Conservation (phyloP, 2,797 vertebrate species). For the Forpus xanthops region DNA sequence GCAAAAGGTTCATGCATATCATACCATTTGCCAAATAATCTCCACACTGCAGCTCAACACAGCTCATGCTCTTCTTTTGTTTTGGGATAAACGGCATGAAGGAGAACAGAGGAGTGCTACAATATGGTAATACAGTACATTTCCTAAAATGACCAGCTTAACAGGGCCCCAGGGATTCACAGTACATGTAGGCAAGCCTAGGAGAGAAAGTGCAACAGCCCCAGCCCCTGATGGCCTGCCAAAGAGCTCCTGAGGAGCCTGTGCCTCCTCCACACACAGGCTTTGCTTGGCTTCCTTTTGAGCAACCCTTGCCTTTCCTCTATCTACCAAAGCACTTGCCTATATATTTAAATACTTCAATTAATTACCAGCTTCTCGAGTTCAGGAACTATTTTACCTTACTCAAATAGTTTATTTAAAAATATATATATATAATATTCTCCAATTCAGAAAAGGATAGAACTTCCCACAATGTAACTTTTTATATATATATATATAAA, state of each 20-base stretch:
- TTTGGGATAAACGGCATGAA: background rate
- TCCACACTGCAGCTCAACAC: background rate
- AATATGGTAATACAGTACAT: background rate
- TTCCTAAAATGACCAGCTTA: background rate
- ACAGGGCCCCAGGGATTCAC: background rate
- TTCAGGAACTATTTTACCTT: conserved; percentile 79
- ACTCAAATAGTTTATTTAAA: conserved; percentile 83
- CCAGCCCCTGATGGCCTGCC: background rate
- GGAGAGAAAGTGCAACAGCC: background rate
- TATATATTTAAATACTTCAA: conserved; percentile 54
- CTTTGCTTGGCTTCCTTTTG: background rate
- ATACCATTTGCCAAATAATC: background rate
- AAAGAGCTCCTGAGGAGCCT: background rate
- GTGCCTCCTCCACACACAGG: background rate
- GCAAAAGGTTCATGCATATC: background rate
- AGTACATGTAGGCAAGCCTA: background rate
- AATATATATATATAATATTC: conserved; percentile 80
- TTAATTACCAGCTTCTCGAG: conserved; percentile 76
- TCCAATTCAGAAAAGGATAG: conserved; percentile 81
- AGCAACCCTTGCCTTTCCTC: background rate
- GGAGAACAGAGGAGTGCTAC: background rate
- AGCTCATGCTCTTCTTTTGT: background rate
- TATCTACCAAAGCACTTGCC: background rate
- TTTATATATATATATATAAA: conserved; percentile 69
- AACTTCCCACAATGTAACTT: conserved; percentile 79